Evolutionary conservation across 2,888 invertebrate species (phyloP), one percentile per base, ranked within the genome.

Genomic region (Apotomis capreana): DNA sequence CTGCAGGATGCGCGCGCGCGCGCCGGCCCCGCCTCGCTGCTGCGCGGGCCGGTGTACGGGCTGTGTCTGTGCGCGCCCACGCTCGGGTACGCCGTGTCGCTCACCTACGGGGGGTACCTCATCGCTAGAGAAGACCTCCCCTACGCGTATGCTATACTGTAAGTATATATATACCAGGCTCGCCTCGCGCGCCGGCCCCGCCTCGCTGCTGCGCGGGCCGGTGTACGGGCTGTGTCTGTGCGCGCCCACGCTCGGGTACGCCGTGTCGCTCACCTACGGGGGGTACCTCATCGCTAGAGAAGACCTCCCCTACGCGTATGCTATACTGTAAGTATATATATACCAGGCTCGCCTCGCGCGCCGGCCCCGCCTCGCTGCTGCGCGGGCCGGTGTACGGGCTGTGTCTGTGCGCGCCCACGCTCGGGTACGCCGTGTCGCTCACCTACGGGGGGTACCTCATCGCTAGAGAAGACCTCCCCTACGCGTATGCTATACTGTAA

Each of bases 151-250:
- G 95, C 96, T 52, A 96, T 96, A 77, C 95, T 96, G 95, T 95
- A 79, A 92, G 94, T 90, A 70, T 15, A 15, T 15, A 15, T 15
- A 15, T 15, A 15, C 15, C 15, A 15, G 15, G 15, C 15, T 15
- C 15, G 15, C 15, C 15, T n/a, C n/a, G 15, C 15, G 15, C 15
- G 15, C 15, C 15, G 15, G 15, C 87, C 80, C 57, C 93, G 85
- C 82, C 90, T 87, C 74, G 88, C 94, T 74, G 69, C 88, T 95
- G 77, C 94, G 96, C 64, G 96, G 96, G 0, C 80, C 95, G 0
- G 95, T 96, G 6, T 96, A 95, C 86, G 95, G 95, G 0, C 85
- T 96, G 75, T 96, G 96, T 3, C 95, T 96, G 81, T 94, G 95
- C 64, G 94, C 95, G 2, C 96, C 96, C 0, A 95, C 96, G 74